Percentiles rank a stretch among this genome's conserved stretches.
These are phyloP conservation scores for Laticauda colubrina DNA, from an alignment of 2,113 vertebrate species.

Conservation along the genomic window DNA sequence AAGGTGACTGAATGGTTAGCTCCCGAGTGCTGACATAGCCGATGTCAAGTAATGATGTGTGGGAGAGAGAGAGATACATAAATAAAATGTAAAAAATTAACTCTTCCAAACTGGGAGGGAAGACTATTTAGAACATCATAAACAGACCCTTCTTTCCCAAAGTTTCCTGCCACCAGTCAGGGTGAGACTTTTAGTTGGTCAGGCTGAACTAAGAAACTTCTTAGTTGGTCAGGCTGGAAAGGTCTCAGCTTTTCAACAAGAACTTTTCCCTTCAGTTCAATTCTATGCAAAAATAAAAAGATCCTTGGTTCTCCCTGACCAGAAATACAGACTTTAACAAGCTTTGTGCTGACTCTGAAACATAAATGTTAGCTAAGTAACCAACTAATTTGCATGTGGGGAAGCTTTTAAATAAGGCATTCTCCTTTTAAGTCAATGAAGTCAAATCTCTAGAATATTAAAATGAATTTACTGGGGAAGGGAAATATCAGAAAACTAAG, in stretches of 20 bases:
- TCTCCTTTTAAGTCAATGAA: background rate
- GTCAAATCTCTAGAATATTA: background rate
- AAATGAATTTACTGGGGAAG: background rate
- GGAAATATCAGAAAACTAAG: background rate
- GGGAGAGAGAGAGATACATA: background rate
- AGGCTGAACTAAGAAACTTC: background rate
- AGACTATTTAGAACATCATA: background rate
- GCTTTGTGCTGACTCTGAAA: background rate
- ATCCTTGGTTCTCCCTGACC: background rate
- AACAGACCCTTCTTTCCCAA: background rate
- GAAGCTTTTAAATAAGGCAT: background rate
- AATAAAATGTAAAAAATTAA: background rate
- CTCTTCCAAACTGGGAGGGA: background rate
- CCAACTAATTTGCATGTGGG: background rate
- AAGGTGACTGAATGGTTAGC: conserved; percentile 5
- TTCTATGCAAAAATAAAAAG: background rate
- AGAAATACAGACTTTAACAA: background rate
- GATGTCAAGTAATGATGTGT: background rate
- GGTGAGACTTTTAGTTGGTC: background rate
- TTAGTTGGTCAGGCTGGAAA: background rate
- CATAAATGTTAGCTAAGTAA: background rate
- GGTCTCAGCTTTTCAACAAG: background rate
- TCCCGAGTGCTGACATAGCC: background rate
- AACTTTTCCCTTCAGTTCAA: background rate
- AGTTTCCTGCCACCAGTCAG: background rate